These are phyloP conservation scores for Thalassoma bifasciatum DNA, from an alignment of 2,113 vertebrate genomes.

Conservation along the genomic window DNA sequence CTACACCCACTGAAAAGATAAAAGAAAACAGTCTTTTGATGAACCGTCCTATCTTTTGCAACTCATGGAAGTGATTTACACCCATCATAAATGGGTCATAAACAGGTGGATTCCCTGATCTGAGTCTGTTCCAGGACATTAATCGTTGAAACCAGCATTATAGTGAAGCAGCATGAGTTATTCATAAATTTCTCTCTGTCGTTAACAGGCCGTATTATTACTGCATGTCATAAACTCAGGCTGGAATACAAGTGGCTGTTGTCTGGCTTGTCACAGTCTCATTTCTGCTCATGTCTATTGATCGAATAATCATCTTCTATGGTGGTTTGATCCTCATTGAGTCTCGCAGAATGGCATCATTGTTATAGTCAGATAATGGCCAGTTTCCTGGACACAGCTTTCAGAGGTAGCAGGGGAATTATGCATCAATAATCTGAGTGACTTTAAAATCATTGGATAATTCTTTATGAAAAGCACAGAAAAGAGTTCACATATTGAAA, in stretches of 20 bases:
- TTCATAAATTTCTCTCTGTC: constrained; percentile 46
- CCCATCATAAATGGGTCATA: constrained; percentile 60
- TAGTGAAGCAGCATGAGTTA: constrained; percentile 18
- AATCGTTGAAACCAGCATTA: constrained; percentile 31
- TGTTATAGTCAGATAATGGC: constrained; percentile 36
- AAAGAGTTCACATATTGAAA: neutral
- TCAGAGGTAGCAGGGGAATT: neutral
- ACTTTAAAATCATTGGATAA: constrained; percentile 2
- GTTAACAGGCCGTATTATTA: constrained; percentile 47
- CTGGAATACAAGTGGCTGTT: constrained; percentile 19
- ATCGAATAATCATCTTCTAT: constrained; percentile 44
- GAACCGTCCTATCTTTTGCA: constrained; percentile 30
- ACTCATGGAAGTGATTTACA: constrained; percentile 57
- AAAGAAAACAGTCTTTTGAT: constrained; percentile 43
- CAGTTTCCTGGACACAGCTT: constrained; percentile 28
- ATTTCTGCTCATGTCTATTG: constrained; percentile 48
- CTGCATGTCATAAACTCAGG: constrained; percentile 40
- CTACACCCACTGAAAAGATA: constrained; percentile 13
- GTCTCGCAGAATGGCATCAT: constrained; percentile 23
- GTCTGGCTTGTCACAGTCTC: constrained; percentile 28
- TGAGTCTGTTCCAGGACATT: constrained; percentile 43
- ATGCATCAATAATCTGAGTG: neutral
- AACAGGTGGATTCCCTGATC: constrained; percentile 38
- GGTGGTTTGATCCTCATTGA: constrained; percentile 38
- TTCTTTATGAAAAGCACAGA: constrained; percentile 5